Evolutionary conservation across 2,888 invertebrate species (phyloP), one percentile per base, ranked within the genome.

Genomic region (Eristalis pertinax): DNA sequence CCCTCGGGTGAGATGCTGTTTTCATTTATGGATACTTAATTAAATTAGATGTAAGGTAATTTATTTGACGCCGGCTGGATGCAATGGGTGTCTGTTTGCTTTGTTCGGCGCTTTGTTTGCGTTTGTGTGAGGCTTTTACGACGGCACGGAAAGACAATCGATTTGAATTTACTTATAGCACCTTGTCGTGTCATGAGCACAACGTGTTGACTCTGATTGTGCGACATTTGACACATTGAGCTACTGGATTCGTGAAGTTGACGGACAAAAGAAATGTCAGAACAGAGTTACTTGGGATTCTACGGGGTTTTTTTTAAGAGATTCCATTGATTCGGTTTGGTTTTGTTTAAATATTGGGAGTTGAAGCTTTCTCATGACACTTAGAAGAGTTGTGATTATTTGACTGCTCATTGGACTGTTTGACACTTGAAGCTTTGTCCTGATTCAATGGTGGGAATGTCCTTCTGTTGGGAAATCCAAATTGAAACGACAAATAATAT

Each of bases 31-130:
- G 50, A 19, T 38, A 64, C 64, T 86, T 86, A 74, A 78, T 82
- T 78, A 78, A 73, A 10, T 70, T 38, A 56, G 64, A 82, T 86
- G 50, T 65, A 56, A 60, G 70, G 77, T 65, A 74, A 85, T 81
- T 77, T 77, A 62, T 74, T 60, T 67, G 73, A 69, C 63, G 72
- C 69, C 68, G 58, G n/a, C 32, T 76, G 81, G 24, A 22, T 29
- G 29, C 73, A 19, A n/a, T n/a, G 29, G 56, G 11, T 69, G 15
- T 29, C 4, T 32, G 29, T 69, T 60, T 67, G 58, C 67, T 43
- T 62, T 38, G 38, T 60, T 70, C 8, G 26, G 35, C 38, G 60
- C 7, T 60, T 60, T 32, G 63, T 32, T 32, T 32, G 32, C 4
- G 32, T 32, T 32, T 26, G 50, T 19, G 19, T 50, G n/a, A 4